These are phyloP conservation scores for Theristicus caerulescens DNA, from an alignment of 2,113 vertebrate genomes.

Conservation along the genomic window DNA sequence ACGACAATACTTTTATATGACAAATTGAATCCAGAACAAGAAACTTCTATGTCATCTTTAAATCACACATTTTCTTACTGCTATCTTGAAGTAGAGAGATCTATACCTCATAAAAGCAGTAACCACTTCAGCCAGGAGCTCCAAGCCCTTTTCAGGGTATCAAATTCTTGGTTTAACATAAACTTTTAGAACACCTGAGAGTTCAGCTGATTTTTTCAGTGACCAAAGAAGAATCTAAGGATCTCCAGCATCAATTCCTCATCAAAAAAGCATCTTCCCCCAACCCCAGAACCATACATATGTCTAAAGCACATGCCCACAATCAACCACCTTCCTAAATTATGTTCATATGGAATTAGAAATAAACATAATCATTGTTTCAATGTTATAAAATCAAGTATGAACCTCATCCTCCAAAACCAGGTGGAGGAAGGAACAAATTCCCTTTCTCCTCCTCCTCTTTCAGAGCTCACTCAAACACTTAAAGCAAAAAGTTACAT, in stretches of 20 bases:
- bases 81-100: not conserved
- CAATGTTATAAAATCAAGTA: not conserved
- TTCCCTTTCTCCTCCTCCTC: not conserved
- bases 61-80: not conserved
- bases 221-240: not conserved
- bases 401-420: not conserved
- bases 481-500: not conserved
- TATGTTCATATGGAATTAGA: not conserved
- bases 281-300: not conserved
- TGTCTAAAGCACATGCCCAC: not conserved
- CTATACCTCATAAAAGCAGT: not conserved
- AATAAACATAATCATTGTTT: not conserved
- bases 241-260: not conserved
- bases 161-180: not conserved
- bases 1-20: not conserved
- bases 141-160: not conserved
- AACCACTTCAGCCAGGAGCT: not conserved
- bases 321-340: not conserved
- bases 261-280: not conserved
- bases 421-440: not conserved
- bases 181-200: not conserved
- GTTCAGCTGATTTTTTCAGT: not conserved
- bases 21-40: not conserved
- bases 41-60: not conserved
- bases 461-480: not conserved